These are phyloP conservation scores for Clunio marinus DNA, from an alignment of 2,888 invertebrate genomes.

Conservation along the genomic window DNA sequence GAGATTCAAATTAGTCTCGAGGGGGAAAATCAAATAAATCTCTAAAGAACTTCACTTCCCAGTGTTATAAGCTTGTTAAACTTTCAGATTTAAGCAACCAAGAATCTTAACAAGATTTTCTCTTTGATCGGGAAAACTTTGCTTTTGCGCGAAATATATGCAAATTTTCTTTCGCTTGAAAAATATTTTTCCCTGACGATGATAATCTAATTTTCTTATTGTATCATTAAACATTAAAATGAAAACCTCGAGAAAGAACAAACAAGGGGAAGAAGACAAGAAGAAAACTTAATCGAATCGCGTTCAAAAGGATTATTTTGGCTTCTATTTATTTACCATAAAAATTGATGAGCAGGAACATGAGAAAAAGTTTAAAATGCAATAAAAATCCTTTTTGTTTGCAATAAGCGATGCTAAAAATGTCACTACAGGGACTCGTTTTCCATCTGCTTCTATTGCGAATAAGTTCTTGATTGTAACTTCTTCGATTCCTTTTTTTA, in stretches of 20 bases:
- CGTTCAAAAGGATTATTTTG: conserved; percentile 19
- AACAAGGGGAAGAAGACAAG: conserved; percentile 13
- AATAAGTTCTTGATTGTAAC: too few species aligned
- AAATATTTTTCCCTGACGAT: background rate
- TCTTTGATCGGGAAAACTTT: background rate
- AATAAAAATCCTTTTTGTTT: conserved; percentile 33
- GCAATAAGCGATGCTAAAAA: conserved; percentile 29
- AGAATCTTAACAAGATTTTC: background rate
- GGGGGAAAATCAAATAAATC: background rate
- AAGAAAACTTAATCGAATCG: background rate
- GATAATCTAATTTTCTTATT: background rate
- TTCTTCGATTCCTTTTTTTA: conserved; percentile 29
- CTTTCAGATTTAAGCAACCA: background rate
- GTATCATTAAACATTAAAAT: conserved; percentile 11
- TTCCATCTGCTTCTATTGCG: background rate
- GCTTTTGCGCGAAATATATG: conserved; percentile 24
- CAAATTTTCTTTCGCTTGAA: background rate
- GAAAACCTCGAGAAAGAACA: background rate
- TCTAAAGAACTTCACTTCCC: background rate
- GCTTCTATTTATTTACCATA: conserved; percentile 30
- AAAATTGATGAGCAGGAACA: conserved; percentile 37
- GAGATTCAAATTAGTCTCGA: background rate
- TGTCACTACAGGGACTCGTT: conserved; percentile 32
- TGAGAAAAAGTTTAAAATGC: conserved; percentile 33
- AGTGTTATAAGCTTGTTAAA: background rate